These are phyloP conservation scores for Ameiurus melas DNA, from an alignment of 2,113 vertebrate genomes.

Conservation along the genomic window DNA sequence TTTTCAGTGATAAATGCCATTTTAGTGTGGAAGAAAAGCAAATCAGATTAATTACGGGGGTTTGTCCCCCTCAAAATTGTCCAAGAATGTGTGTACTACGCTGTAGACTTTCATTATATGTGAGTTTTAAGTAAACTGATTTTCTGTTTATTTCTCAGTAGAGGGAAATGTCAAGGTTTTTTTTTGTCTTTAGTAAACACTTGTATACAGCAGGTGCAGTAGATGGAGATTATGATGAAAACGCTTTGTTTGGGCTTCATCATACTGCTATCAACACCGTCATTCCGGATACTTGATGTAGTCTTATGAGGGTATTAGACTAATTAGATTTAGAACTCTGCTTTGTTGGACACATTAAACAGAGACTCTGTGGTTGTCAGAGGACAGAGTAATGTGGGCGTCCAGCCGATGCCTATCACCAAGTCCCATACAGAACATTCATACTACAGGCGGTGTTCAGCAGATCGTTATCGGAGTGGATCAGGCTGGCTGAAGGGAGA, in stretches of 20 bases:
- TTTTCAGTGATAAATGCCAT: not conserved
- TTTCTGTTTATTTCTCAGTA: not conserved
- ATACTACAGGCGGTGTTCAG: slow-evolving; percentile 7
- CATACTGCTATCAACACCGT: not conserved
- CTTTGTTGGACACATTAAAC: not conserved
- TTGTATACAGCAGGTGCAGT: not conserved
- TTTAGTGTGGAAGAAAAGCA: too few species aligned
- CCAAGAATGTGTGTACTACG: not conserved
- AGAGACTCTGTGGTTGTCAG: not conserved
- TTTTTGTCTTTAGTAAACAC: not conserved
- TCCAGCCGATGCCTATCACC: slow-evolving; percentile 17
- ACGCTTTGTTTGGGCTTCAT: not conserved
- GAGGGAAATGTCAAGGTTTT: not conserved
- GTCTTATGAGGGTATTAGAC: not conserved
- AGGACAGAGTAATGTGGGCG: slow-evolving; percentile 2
- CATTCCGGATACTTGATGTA: too few species aligned
- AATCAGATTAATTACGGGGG: not conserved
- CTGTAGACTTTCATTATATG: not conserved
- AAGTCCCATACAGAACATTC: not conserved
- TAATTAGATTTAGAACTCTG: slow-evolving; percentile 1
- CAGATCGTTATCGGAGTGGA: not conserved
- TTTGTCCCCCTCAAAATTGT: not conserved
- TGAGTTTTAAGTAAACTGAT: not conserved
- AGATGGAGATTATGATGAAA: not conserved
- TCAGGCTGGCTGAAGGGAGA: not conserved